Evolutionary conservation across 2,797 vertebrate genomes (phyloP).

Genomic region (Coracias cyanogaster): DNA sequence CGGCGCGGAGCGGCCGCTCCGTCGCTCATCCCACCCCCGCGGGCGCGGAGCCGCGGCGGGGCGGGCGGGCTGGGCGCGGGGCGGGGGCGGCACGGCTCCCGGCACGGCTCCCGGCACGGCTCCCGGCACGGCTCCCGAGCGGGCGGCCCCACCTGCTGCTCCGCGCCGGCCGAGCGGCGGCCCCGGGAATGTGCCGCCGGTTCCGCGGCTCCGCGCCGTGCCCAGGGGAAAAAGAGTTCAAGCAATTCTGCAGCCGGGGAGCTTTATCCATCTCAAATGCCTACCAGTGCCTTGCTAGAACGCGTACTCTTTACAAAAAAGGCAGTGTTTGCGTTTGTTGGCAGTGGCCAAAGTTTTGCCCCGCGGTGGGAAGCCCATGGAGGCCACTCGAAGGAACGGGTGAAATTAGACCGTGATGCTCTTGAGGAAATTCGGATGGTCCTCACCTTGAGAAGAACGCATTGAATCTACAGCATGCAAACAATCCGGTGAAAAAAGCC

Average conservation of each 20-base stretch:
- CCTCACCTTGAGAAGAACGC: neutral
- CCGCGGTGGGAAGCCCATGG: neutral
- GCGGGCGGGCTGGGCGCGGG: neutral
- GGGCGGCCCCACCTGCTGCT: slow-evolving; percentile 14
- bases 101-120: too few species aligned
- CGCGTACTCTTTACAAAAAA: neutral
- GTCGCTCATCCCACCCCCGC: too few species aligned
- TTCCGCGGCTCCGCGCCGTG: neutral
- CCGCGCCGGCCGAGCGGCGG: neutral
- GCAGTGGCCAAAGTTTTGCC: neutral
- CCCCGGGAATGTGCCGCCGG: neutral
- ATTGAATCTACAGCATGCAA: neutral
- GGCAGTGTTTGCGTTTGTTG: neutral
- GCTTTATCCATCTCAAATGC: neutral
- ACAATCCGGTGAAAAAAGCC: neutral
- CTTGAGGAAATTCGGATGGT: neutral
- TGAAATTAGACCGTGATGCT: neutral
- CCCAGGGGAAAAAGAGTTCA: neutral
- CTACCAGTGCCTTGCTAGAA: neutral
- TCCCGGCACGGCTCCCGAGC: neutral
- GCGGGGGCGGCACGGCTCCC: neutral
- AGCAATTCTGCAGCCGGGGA: neutral
- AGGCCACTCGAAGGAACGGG: neutral
- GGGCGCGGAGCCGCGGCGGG: too few species aligned
- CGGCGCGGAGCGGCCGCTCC: too few species aligned